Evolutionary conservation across 1,140 invertebrate genomes (phyloP).

Genomic region (Heterodera carotae): DNA sequence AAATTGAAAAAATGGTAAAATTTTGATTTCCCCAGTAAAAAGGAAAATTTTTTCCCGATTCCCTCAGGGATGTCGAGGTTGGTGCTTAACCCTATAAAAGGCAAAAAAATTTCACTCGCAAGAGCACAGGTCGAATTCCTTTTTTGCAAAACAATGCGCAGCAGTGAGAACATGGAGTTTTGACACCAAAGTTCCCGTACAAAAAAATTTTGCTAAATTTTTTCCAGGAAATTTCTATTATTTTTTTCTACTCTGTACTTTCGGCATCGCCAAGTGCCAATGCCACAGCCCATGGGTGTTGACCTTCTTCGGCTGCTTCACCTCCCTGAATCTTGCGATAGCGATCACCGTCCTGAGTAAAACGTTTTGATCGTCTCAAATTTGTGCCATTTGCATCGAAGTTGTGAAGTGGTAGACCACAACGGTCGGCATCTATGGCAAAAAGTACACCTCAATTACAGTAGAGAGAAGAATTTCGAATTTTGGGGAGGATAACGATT

Average conservation of each 20-base stretch:
- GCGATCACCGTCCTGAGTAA: background rate
- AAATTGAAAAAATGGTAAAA: too few relatives aligned
- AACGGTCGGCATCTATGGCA: too few relatives aligned
- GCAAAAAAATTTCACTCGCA: too few relatives aligned
- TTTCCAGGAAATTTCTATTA: background rate
- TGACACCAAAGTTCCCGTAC: slow-evolving; percentile 11
- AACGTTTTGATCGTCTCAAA: background rate
- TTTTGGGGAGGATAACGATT: too few relatives aligned
- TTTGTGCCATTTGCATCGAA: too few relatives aligned
- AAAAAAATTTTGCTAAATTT: background rate
- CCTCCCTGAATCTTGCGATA: slow-evolving; percentile 6
- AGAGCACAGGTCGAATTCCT: background rate
- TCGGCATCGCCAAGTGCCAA: slow-evolving; percentile 2
- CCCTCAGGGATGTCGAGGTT: too few relatives aligned
- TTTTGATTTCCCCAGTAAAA: too few relatives aligned
- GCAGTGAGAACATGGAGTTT: slow-evolving; percentile 21
- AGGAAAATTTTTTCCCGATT: too few relatives aligned
- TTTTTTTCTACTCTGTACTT: background rate
- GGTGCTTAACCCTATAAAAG: too few relatives aligned
- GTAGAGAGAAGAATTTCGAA: too few relatives aligned
- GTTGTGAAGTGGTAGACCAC: too few relatives aligned
- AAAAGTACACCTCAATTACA: too few relatives aligned
- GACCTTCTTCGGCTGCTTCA: slow-evolving; percentile 7
- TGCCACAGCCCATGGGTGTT: slow-evolving; percentile 13
- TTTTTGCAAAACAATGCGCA: slow-evolving; percentile 22